Evolutionary conservation across 2,113 vertebrate species (phyloP), one percentile per base, ranked within the genome.

Genomic region (Motacilla tschutschensis): DNA sequence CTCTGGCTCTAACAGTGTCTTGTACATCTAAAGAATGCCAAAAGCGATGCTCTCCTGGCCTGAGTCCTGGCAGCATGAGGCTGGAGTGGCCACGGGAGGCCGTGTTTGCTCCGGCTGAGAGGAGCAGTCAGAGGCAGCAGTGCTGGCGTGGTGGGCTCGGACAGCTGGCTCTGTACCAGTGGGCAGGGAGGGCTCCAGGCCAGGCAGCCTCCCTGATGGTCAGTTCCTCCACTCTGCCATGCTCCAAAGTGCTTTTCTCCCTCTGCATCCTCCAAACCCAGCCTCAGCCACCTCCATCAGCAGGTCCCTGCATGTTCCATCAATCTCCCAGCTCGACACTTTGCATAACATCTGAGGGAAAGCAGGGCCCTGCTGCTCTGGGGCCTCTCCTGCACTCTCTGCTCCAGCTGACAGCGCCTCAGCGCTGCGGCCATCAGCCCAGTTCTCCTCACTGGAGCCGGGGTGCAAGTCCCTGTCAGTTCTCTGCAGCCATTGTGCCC

Each of bases 21-120:
- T 66, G 80, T 47, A 46, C 84, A 57, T 77, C 41, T 31, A 20
- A 79, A 60, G 96, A 89, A 94, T 87, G 76, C 83, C 48, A n/a
- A 33, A 33, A 60, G 63, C 2, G 0, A 14, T 21, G 83, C 53
- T 51, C 31, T 24, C 44, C 83, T 10, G 36, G 66, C 53, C 83
- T 66, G 88, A 43, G 57, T 84, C 76, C 79, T 35, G 25, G 51
- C 14, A 44, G 72, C 85, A 28, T 2, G 75, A 76, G 66, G 66
- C 31, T 70, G 72, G 1, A 4, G 10, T 17, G 60, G 11, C 44
- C 0, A 3, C 0, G 1, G 58, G 55, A 46, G 71, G 50, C 62
- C 4, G 33, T 2, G 1, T 60, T 77, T 8, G 14, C 53, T 31
- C 25, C 4, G 0, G 43, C 81, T 13, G 41, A 25, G 50, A 47